Evolutionary conservation across 2,888 invertebrate genomes (phyloP).

Genomic region (Thumatha senex): DNA sequence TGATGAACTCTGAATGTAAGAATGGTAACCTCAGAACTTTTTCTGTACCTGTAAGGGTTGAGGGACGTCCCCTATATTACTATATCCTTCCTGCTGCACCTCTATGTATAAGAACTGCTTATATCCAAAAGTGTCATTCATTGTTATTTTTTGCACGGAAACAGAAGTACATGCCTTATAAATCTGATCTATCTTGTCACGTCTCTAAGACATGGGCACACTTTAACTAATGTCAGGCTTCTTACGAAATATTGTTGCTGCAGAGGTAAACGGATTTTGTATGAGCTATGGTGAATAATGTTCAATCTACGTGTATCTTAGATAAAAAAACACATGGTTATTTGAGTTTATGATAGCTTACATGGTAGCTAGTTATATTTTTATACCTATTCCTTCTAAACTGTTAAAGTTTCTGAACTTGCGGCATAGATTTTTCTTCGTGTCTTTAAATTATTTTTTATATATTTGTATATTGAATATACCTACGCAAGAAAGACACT

Average conservation of each 20-base stretch:
- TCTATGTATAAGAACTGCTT: not conserved
- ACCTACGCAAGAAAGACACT: too few relatives aligned
- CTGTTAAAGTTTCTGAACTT: too few relatives aligned
- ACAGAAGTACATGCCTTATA: conserved; percentile 8
- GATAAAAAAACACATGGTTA: not conserved
- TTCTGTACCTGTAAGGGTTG: too few relatives aligned
- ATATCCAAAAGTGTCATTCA: conserved; percentile 4
- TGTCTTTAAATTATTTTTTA: too few relatives aligned
- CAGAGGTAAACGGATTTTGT: conserved; percentile 12
- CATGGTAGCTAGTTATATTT: not conserved
- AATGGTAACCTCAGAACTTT: too few relatives aligned
- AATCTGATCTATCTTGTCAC: conserved; percentile 31
- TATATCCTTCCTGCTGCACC: too few relatives aligned
- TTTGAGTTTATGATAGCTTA: not conserved
- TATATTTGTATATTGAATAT: too few relatives aligned
- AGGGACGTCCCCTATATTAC: too few relatives aligned
- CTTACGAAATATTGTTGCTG: conserved; percentile 30
- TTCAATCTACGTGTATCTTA: conserved; percentile 1
- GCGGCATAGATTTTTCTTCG: too few relatives aligned
- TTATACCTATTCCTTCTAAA: too few relatives aligned
- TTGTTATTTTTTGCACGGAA: conserved; percentile 7
- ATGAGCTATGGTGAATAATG: conserved; percentile 5
- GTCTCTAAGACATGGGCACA: conserved; percentile 25
- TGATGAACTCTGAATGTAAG: too few relatives aligned
- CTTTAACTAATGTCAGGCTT: conserved; percentile 42